Conservation (phyloP, 1,140 invertebrate species). For the Halictus rubicundus region DNA sequence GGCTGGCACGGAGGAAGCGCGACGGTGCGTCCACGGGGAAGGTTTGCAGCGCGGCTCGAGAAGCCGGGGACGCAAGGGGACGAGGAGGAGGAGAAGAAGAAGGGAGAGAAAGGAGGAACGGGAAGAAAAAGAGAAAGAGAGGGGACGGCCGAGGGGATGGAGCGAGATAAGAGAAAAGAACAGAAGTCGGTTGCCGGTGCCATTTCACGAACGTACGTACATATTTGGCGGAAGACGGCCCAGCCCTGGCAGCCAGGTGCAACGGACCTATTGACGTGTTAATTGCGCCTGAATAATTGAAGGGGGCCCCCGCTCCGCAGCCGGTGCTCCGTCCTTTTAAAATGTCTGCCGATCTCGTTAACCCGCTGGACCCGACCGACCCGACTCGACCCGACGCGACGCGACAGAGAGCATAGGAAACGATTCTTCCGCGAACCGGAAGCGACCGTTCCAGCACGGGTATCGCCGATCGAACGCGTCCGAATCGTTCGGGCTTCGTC, state of each 20-base stretch:
- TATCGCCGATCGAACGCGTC: not conserved
- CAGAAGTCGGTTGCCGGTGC: conserved; percentile 35
- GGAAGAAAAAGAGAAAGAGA: not conserved
- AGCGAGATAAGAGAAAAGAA: conserved; percentile 57
- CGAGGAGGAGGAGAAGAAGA: conserved; percentile 7
- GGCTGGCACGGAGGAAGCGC: not conserved
- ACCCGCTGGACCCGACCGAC: conserved; percentile 38
- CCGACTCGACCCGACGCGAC: not conserved
- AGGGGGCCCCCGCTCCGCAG: conserved; percentile 60
- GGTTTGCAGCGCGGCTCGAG: not conserved
- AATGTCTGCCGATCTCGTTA: conserved; percentile 74
- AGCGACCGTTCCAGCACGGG: too few relatives aligned
- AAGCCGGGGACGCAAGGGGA: too few relatives aligned
- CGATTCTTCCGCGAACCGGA: not conserved
- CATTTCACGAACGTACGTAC: conserved; percentile 58
- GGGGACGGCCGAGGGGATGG: conserved; percentile 8
- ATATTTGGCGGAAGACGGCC: conserved; percentile 69
- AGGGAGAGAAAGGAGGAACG: conserved; percentile 12
- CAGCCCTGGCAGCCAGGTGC: conserved; percentile 70
- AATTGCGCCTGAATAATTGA: conserved; percentile 79
- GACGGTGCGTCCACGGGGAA: not conserved
- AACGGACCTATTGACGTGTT: conserved; percentile 77
- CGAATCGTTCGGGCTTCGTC: too few relatives aligned
- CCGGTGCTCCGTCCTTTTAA: conserved; percentile 72
- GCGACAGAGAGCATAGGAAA: not conserved